Conservation (phyloP, 2,113 vertebrate species). For the Toxotes chatareus region DNA sequence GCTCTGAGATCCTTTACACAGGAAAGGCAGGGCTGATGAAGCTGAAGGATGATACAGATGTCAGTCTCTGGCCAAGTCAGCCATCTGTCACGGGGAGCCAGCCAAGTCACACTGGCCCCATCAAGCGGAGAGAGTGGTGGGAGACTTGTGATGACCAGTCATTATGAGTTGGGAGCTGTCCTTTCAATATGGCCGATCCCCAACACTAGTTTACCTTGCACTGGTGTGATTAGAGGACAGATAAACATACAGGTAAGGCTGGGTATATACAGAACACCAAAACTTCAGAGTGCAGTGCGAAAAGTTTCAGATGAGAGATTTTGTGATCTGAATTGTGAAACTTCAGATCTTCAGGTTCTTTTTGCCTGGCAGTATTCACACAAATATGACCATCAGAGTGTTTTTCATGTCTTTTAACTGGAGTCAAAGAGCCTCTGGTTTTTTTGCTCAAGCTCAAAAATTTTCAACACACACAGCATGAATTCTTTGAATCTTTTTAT, state of each 20-base stretch:
- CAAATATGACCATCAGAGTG: neutral
- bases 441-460: neutral
- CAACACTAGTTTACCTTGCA: conserved; percentile 26
- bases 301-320: neutral
- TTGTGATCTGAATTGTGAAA: neutral
- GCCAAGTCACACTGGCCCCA: conserved; percentile 60
- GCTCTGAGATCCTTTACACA: conserved; percentile 51
- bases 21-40: conserved; percentile 56
- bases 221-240: conserved; percentile 19
- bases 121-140: conserved; percentile 13
- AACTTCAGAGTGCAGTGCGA: neutral
- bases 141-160: conserved; percentile 56
- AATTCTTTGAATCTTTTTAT: neutral
- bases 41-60: conserved; percentile 74
- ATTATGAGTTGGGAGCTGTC: conserved; percentile 51
- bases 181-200: conserved; percentile 31
- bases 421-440: neutral
- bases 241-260: neutral
- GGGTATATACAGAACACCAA: neutral
- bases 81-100: conserved; percentile 69
- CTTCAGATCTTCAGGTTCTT: neutral
- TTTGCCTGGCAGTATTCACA: neutral
- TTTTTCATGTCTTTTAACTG: neutral
- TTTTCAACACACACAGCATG: neutral
- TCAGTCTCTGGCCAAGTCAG: conserved; percentile 65